Percentiles rank a stretch among this genome's conserved stretches.
Evolutionary conservation across 2,888 invertebrate species (phyloP).

Genomic region (Netelia inedita): DNA sequence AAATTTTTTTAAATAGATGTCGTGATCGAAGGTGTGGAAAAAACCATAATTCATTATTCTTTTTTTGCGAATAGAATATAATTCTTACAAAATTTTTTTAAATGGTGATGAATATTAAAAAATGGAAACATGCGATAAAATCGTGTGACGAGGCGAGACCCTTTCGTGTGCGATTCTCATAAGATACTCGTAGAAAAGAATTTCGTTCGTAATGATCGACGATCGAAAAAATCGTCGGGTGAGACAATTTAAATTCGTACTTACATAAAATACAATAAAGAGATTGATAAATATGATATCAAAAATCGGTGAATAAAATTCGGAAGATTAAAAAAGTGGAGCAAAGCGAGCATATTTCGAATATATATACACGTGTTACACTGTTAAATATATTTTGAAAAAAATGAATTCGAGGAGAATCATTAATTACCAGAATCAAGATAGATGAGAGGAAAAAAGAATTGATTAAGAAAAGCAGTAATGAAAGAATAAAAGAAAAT

Average conservation of each 20-base stretch:
- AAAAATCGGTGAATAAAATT: conserved; percentile 23
- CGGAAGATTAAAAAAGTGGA: conserved; percentile 16
- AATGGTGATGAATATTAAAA: conserved; percentile 32
- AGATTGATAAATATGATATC: not conserved
- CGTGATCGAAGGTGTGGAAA: conserved; percentile 7
- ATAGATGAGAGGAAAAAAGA: conserved; percentile 24
- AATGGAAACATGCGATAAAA: conserved; percentile 61
- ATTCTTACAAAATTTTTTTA: not conserved
- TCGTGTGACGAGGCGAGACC: conserved; percentile 28
- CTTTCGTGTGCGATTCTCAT: conserved; percentile 40
- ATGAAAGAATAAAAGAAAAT: conserved; percentile 35
- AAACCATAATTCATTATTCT: not conserved
- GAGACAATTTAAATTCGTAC: not conserved
- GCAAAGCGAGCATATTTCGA: conserved; percentile 41
- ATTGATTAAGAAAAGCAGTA: conserved; percentile 50
- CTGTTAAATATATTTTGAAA: conserved; percentile 27
- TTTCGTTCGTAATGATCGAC: conserved; percentile 17
- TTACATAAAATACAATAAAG: not conserved
- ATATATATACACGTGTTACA: conserved; percentile 1
- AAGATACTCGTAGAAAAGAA: conserved; percentile 36
- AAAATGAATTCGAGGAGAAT: conserved; percentile 52
- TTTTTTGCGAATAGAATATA: not conserved
- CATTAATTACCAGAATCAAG: conserved; percentile 20
- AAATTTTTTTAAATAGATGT: conserved; percentile 6
- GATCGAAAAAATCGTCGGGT: conserved; percentile 7